Evolutionary conservation across 2,113 vertebrate genomes (phyloP).

Genomic region (Sceloporus tristichus): DNA sequence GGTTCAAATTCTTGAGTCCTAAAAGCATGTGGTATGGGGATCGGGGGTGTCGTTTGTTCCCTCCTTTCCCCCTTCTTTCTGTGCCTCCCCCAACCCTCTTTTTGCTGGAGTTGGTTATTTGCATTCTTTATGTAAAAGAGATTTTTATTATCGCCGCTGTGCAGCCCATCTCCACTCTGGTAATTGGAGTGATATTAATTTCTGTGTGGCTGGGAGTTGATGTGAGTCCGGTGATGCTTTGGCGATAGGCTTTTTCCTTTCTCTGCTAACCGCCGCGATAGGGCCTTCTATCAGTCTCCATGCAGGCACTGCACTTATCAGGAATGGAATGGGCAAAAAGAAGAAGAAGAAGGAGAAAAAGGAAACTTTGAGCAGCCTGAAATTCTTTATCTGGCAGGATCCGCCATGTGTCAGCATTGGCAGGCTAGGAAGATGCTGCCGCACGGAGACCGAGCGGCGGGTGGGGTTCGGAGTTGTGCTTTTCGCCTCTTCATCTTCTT

Average conservation of each 20-base stretch:
- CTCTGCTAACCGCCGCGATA: slow-evolving; percentile 87
- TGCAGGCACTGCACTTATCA: slow-evolving; percentile 93
- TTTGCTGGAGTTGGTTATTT: slow-evolving; percentile 56
- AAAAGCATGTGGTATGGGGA: too few relatives aligned
- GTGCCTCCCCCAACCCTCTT: too few relatives aligned
- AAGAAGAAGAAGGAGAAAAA: slow-evolving; percentile 77
- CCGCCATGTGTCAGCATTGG: slow-evolving; percentile 71
- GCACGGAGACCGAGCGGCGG: fast-evolving
- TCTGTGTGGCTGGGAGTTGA: slow-evolving; percentile 84
- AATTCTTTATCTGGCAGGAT: slow-evolving; percentile 78
- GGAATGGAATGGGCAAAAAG: slow-evolving; percentile 87
- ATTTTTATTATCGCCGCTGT: slow-evolving; percentile 85
- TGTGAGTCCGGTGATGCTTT: slow-evolving; percentile 85
- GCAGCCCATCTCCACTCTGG: slow-evolving; percentile 87
- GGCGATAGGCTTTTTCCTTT: slow-evolving; percentile 82
- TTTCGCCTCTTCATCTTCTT: background rate
- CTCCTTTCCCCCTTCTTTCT: background rate
- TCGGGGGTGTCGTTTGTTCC: background rate
- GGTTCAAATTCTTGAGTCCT: too few relatives aligned
- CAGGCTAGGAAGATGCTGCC: slow-evolving; percentile 63
- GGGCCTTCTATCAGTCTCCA: slow-evolving; percentile 88
- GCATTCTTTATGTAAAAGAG: slow-evolving; percentile 84
- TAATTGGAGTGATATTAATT: slow-evolving; percentile 92
- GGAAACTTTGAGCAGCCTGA: slow-evolving; percentile 91
- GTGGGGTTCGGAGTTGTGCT: fast-evolving